Evolutionary conservation across 1,140 invertebrate genomes (phyloP).

Genomic region (Nautilus pompilius): DNA sequence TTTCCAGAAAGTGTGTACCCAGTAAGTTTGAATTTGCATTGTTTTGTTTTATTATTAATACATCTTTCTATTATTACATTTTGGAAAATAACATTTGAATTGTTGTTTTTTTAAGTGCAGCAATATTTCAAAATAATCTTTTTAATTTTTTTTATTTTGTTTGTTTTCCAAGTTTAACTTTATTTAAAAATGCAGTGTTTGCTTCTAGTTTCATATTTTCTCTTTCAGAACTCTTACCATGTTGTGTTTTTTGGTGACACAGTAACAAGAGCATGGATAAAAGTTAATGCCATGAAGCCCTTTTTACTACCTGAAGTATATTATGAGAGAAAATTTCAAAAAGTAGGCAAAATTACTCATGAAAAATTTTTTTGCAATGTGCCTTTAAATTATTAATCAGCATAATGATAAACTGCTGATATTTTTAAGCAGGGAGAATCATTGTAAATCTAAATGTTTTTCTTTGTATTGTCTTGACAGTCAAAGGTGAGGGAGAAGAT

Average conservation of each 20-base stretch:
- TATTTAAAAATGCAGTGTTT: neutral
- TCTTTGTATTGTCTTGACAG: no score
- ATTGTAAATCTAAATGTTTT: no score
- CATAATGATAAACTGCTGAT: neutral
- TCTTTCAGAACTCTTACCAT: conserved; percentile 63
- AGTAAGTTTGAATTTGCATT: conserved; percentile 20
- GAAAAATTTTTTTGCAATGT: neutral
- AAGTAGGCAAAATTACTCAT: no score
- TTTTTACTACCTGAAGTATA: conserved; percentile 16
- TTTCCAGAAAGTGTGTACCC: conserved; percentile 28
- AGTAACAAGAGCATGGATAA: conserved; percentile 61
- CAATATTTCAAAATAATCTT: neutral
- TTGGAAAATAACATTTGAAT: neutral
- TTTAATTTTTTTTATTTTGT: neutral
- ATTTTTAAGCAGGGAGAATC: neutral
- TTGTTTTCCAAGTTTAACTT: neutral
- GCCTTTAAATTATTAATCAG: neutral
- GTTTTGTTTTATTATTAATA: neutral
- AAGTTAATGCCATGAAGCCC: conserved; percentile 14
- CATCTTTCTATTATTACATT: neutral
- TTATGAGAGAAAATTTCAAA: conserved; percentile 4
- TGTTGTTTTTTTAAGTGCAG: neutral
- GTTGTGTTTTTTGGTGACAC: conserved; percentile 62
- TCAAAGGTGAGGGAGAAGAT: no score
- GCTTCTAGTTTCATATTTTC: conserved; percentile 3